These are phyloP conservation scores for Gobio gobio DNA, from an alignment of 2,113 vertebrate genomes.

Conservation along the genomic window DNA sequence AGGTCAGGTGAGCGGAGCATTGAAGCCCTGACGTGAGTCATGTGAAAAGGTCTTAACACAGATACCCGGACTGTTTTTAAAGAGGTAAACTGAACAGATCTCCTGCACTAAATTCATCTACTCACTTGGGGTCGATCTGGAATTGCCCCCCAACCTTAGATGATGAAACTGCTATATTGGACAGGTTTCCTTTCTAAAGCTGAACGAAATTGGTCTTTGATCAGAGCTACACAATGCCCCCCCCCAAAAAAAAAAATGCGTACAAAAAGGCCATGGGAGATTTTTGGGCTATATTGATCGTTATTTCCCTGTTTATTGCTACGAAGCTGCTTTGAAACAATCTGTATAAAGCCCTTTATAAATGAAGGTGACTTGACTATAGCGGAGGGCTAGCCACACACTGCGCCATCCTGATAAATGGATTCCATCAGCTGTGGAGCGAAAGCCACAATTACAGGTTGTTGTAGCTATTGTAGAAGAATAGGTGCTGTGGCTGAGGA, in stretches of 20 bases:
- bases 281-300: neutral
- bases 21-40: neutral
- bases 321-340: too few relatives aligned
- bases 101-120: slow-evolving; percentile 4
- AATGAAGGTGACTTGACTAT: neutral
- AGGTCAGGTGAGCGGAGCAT: neutral
- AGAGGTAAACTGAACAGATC: slow-evolving; percentile 4
- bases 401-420: neutral
- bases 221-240: neutral
- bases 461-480: slow-evolving; percentile 36
- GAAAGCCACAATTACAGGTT: slow-evolving; percentile 54
- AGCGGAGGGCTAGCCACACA: neutral
- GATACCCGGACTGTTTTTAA: neutral
- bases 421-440: slow-evolving; percentile 20
- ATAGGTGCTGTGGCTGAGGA: slow-evolving; percentile 47
- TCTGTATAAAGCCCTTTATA: too few relatives aligned
- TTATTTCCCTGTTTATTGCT: too few relatives aligned
- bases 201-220: neutral
- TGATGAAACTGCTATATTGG: neutral
- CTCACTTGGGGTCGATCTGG: neutral
- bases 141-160: neutral
- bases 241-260: neutral
- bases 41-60: slow-evolving; percentile 1
- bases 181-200: neutral
- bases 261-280: neutral